Evolutionary conservation across 2,113 vertebrate species (phyloP).

Genomic region (Myocastor coypus): DNA sequence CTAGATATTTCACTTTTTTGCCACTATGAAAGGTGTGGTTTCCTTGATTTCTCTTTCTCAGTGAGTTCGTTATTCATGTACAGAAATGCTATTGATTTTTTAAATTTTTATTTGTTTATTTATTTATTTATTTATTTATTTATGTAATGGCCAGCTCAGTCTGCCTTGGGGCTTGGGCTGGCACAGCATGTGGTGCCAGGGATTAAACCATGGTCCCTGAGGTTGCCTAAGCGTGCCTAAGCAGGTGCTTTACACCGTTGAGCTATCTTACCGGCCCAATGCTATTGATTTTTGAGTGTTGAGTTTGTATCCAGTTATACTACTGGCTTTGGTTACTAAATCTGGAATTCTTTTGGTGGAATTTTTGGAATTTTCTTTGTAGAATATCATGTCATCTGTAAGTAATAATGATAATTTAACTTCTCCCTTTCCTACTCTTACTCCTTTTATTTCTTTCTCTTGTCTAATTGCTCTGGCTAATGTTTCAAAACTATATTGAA

Average conservation of each 20-base stretch:
- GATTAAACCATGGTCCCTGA: no score
- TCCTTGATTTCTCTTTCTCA: neutral
- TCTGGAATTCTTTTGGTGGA: neutral
- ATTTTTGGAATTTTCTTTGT: neutral
- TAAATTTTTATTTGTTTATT: no score
- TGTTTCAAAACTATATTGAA: neutral
- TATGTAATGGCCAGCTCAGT: no score
- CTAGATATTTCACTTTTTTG: neutral
- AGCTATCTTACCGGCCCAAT: no score
- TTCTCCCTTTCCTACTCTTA: neutral
- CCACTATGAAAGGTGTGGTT: neutral
- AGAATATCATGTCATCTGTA: neutral
- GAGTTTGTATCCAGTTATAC: neutral
- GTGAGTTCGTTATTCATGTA: neutral
- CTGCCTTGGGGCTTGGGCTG: no score
- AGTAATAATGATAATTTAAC: neutral
- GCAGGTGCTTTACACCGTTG: no score
- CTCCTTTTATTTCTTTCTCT: neutral
- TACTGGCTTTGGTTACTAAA: neutral
- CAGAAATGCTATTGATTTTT: no score
- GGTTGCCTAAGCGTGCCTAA: no score
- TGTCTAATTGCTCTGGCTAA: neutral
- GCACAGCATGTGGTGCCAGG: no score
- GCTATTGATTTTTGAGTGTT: no score
- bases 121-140: no score